Evolutionary conservation across 2,888 invertebrate genomes (phyloP).

Genomic region (Tachina lurida): DNA sequence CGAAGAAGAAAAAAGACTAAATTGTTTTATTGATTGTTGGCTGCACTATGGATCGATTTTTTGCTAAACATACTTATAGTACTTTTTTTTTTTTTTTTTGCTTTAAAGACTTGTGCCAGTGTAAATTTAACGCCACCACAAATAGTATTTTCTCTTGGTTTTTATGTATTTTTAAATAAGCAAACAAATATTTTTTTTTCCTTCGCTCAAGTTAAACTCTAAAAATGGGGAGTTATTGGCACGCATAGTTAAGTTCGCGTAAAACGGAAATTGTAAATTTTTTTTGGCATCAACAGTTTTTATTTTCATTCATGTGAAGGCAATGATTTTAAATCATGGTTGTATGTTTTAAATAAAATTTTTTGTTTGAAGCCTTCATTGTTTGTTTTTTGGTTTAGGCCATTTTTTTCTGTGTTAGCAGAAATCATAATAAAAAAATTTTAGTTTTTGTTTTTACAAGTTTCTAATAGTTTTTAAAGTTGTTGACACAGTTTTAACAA

Average conservation of each 20-base stretch:
- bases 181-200: neutral
- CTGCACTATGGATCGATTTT: slow-evolving; percentile 28
- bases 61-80: slow-evolving; percentile 44
- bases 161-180: neutral
- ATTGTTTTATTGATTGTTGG: slow-evolving; percentile 41
- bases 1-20: neutral
- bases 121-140: slow-evolving; percentile 29
- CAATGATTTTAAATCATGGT: slow-evolving; percentile 65
- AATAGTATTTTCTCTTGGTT: slow-evolving; percentile 7
- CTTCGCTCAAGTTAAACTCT: neutral
- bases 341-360: slow-evolving; percentile 10
- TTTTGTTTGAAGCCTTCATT: slow-evolving; percentile 29
- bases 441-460: neutral
- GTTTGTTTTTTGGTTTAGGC: slow-evolving; percentile 43
- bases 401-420: slow-evolving; percentile 36
- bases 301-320: slow-evolving; percentile 64
- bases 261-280: slow-evolving; percentile 71
- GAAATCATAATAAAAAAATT: slow-evolving; percentile 44
- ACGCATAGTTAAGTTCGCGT: slow-evolving; percentile 65
- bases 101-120: slow-evolving; percentile 60
- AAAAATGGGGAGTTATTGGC: slow-evolving; percentile 59
- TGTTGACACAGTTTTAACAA: slow-evolving; percentile 69
- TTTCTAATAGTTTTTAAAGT: slow-evolving; percentile 22
- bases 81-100: neutral
- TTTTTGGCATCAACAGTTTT: slow-evolving; percentile 59